phyloP scores from a whole-genome alignment of 2,888 invertebrate species.

The Helobdella robusta region DNA sequence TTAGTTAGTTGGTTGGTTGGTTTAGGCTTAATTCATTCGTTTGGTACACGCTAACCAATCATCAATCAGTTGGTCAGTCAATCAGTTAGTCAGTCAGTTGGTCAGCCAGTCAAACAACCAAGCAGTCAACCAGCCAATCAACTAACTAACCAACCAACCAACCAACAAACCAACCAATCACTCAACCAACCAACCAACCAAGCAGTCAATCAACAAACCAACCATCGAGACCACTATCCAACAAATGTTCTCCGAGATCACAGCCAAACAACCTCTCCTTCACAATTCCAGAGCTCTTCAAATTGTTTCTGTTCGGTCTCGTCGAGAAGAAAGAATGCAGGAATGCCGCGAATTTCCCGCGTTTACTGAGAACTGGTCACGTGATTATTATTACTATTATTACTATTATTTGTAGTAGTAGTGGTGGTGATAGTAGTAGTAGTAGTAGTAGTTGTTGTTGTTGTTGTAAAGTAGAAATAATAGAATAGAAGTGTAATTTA shows the following conservation, averaged over 20 bases:
- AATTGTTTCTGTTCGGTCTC: slow-evolving; percentile 64
- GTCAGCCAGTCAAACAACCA: too few relatives aligned
- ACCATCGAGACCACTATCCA: slow-evolving; percentile 82
- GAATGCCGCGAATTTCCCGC: slow-evolving; percentile 83
- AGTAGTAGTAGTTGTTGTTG: slow-evolving; percentile 1
- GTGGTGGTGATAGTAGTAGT: neutral
- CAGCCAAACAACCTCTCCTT: slow-evolving; percentile 94
- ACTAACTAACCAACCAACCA: too few relatives aligned
- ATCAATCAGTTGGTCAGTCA: too few relatives aligned
- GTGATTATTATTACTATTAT: neutral
- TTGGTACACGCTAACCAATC: neutral
- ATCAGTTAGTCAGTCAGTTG: too few relatives aligned
- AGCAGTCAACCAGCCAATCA: too few relatives aligned
- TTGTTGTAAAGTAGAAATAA: too few relatives aligned
- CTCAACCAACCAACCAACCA: too few relatives aligned
- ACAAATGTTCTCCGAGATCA: slow-evolving; percentile 86
- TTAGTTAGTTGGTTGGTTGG: too few relatives aligned
- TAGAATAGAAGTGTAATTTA: too few relatives aligned
- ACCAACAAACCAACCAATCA: too few relatives aligned
- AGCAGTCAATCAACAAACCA: slow-evolving; percentile 36
- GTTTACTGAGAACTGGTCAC: slow-evolving; percentile 22
- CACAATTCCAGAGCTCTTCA: slow-evolving; percentile 87
- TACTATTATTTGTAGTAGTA: too few relatives aligned
- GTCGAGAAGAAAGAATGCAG: slow-evolving; percentile 57
- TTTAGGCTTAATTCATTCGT: too few relatives aligned